Evolutionary conservation across 2,797 vertebrate genomes (phyloP).

Genomic region (Cossypha caffra): DNA sequence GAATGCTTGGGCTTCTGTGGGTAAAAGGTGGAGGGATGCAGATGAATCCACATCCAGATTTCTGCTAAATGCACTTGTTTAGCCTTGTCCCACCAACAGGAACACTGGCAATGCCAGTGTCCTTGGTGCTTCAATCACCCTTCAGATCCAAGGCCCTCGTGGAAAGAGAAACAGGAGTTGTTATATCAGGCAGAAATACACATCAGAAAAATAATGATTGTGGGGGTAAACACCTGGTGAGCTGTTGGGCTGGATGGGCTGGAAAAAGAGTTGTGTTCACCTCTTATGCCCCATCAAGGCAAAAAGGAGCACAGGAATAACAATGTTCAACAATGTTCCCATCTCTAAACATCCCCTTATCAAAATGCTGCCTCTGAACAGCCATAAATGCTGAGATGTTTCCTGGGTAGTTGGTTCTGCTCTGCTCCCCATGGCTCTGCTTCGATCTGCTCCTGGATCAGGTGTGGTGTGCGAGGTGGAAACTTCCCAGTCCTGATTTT

Average conservation of each 20-base stretch:
- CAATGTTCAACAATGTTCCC: background rate
- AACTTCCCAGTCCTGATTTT: background rate
- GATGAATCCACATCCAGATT: background rate
- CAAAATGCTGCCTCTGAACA: background rate
- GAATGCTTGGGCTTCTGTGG: background rate
- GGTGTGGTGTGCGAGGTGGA: accelerated
- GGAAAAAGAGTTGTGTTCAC: background rate
- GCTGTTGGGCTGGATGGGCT: background rate
- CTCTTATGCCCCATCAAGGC: background rate
- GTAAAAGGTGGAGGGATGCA: background rate
- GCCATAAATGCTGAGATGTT: background rate
- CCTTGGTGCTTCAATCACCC: background rate
- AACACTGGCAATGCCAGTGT: background rate
- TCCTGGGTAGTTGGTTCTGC: background rate
- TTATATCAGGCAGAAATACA: background rate
- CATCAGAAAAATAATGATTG: background rate
- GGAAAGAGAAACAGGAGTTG: background rate
- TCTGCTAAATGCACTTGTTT: background rate
- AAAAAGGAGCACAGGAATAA: background rate
- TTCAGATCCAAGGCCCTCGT: background rate
- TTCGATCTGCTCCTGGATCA: background rate
- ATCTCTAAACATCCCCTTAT: accelerated
- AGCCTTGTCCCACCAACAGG: background rate
- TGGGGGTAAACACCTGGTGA: background rate
- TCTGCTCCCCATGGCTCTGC: background rate